These are phyloP conservation scores for Thera obeliscata DNA, from an alignment of 2,888 invertebrate species.

Conservation along the genomic window DNA sequence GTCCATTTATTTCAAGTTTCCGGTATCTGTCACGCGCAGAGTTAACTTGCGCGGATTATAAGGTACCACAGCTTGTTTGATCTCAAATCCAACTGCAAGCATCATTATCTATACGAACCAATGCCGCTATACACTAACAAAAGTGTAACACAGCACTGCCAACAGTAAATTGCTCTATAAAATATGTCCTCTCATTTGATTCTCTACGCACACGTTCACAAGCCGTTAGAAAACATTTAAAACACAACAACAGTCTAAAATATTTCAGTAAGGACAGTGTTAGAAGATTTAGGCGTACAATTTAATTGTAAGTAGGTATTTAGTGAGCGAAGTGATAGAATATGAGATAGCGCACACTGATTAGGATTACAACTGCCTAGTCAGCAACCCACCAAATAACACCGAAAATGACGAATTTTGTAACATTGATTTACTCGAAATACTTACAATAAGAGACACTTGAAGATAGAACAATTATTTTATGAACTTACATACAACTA, in stretches of 20 bases:
- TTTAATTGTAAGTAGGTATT: slow-evolving; percentile 46
- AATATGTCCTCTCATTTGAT: slow-evolving; percentile 49
- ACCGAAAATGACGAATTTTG: slow-evolving; percentile 59
- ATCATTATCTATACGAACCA: slow-evolving; percentile 48
- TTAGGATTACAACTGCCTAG: slow-evolving; percentile 22
- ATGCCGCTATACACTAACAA: slow-evolving; percentile 45
- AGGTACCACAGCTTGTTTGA: neutral
- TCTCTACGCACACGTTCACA: slow-evolving; percentile 51
- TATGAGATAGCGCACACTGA: slow-evolving; percentile 37
- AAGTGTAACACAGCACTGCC: slow-evolving; percentile 59
- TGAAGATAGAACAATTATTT: slow-evolving; percentile 82
- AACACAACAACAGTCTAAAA: slow-evolving; percentile 67
- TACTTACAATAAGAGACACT: slow-evolving; percentile 81
- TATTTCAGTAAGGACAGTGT: slow-evolving; percentile 53
- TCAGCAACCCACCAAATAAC: slow-evolving; percentile 54
- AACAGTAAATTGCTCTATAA: slow-evolving; percentile 54
- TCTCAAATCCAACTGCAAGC: slow-evolving; percentile 47
- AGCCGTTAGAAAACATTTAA: slow-evolving; percentile 61
- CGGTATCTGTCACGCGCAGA: too few species aligned
- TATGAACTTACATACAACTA: slow-evolving; percentile 82
- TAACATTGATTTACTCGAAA: slow-evolving; percentile 77
- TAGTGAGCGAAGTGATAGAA: slow-evolving; percentile 46
- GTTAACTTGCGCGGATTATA: too few species aligned
- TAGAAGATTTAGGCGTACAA: slow-evolving; percentile 51
- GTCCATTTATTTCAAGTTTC: too few species aligned